Evolutionary conservation across 1,140 invertebrate species (phyloP).

Genomic region (Magallana angulata): DNA sequence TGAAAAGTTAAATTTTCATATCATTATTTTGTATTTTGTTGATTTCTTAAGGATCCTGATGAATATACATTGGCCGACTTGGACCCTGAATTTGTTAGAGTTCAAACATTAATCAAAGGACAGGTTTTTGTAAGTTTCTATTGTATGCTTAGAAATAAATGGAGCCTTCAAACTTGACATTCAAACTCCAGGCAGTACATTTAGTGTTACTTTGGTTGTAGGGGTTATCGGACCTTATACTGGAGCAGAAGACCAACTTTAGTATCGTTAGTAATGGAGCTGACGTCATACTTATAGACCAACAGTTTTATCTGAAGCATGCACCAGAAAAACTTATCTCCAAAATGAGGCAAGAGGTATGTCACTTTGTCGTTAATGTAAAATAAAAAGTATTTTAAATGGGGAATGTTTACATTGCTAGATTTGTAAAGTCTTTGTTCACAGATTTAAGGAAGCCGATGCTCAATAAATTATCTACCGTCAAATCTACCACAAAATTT

Average conservation of each 20-base stretch:
- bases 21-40: background rate
- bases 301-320: conserved; percentile 70
- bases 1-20: no score
- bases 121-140: conserved; percentile 73
- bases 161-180: no score
- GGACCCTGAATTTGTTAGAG: conserved; percentile 73
- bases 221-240: conserved; percentile 71
- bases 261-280: conserved; percentile 76
- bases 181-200: no score
- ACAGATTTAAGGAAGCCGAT: no score
- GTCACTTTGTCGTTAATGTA: background rate
- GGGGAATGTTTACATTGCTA: no score
- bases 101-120: conserved; percentile 75
- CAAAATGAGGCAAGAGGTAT: conserved; percentile 66
- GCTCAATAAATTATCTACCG: no score
- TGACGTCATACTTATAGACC: conserved; percentile 73
- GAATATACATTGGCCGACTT: conserved; percentile 65
- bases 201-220: conserved; percentile 41
- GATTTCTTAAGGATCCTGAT: conserved; percentile 56
- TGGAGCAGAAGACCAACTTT: conserved; percentile 72
- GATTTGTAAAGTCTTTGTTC: no score
- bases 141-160: background rate
- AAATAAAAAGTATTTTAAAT: no score
- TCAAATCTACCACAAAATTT: no score
- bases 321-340: conserved; percentile 64